Percentiles rank a stretch among this genome's conserved stretches.
phyloP scores from a whole-genome alignment of 2,888 invertebrate genomes.

The Dicranocentrus wangi region DNA sequence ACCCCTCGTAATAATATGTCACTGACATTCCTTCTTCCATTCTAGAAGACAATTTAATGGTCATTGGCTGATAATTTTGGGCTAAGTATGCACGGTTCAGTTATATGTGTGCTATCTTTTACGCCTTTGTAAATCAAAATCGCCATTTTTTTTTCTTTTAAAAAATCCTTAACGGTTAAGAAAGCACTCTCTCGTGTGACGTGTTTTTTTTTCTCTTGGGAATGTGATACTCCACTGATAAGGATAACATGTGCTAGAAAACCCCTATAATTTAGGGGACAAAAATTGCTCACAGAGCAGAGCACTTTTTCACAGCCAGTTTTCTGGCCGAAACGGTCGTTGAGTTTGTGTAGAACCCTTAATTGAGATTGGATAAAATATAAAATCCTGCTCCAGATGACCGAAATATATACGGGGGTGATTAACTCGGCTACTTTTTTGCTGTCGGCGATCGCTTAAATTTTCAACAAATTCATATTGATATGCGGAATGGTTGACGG shows the following conservation, averaged over 20 bases:
- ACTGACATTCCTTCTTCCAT: conserved; percentile 56
- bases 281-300: not conserved
- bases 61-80: conserved; percentile 36
- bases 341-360: too few species aligned
- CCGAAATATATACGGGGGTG: not conserved
- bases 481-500: not conserved
- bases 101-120: conserved; percentile 22
- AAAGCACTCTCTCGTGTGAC: not conserved
- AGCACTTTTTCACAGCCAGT: too few species aligned
- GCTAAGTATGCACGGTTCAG: conserved; percentile 12
- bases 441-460: conserved; percentile 44
- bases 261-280: not conserved
- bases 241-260: not conserved
- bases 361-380: too few species aligned
- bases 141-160: not conserved
- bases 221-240: conserved; percentile 13
- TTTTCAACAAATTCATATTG: conserved; percentile 34
- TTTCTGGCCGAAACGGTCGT: too few species aligned
- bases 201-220: not conserved
- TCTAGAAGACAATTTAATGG: conserved; percentile 48
- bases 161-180: not conserved
- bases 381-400: too few species aligned
- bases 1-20: conserved; percentile 45
- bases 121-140: conserved; percentile 29
- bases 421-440: not conserved